These are phyloP conservation scores for Tribolium freemani DNA, from an alignment of 2,888 invertebrate genomes.

Conservation along the genomic window DNA sequence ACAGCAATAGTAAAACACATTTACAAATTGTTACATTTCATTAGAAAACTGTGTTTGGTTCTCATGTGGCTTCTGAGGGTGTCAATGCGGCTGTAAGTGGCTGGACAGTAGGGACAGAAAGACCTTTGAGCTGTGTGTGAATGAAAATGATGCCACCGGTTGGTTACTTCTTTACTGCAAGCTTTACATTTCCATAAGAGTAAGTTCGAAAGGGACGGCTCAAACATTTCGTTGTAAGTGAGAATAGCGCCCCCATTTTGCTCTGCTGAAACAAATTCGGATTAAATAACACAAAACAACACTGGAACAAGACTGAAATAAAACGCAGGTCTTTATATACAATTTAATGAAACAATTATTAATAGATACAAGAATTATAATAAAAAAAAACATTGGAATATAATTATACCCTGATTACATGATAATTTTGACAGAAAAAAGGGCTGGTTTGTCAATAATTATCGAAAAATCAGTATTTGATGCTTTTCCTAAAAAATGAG, in stretches of 20 bases:
- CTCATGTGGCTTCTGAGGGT: constrained; percentile 86
- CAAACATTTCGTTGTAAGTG: constrained; percentile 88
- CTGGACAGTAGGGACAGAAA: constrained; percentile 87
- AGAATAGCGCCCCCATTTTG: constrained; percentile 64
- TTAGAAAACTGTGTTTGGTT: constrained; percentile 74
- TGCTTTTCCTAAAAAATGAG: neutral
- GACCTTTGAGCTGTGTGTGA: constrained; percentile 86
- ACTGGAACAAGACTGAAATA: neutral
- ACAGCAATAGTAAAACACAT: constrained; percentile 19
- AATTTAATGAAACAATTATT: constrained; percentile 54
- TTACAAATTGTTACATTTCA: constrained; percentile 46
- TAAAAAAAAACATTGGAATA: constrained; percentile 59
- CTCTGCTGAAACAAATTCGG: constrained; percentile 56
- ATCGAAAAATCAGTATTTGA: constrained; percentile 1
- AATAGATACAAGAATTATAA: constrained; percentile 56
- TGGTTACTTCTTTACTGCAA: constrained; percentile 89
- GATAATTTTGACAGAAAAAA: constrained; percentile 35
- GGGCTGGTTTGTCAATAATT: constrained; percentile 1
- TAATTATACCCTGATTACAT: constrained; percentile 61
- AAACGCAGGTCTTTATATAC: constrained; percentile 36
- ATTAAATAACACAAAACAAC: constrained; percentile 2
- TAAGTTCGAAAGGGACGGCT: constrained; percentile 77
- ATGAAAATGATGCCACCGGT: constrained; percentile 91
- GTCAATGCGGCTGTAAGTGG: constrained; percentile 90
- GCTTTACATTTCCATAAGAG: constrained; percentile 86